A percentile compares a stretch with the other conserved stretches of the same genome.
phyloP scores from a whole-genome alignment of 2,797 vertebrate species.

The Agapornis canus region DNA sequence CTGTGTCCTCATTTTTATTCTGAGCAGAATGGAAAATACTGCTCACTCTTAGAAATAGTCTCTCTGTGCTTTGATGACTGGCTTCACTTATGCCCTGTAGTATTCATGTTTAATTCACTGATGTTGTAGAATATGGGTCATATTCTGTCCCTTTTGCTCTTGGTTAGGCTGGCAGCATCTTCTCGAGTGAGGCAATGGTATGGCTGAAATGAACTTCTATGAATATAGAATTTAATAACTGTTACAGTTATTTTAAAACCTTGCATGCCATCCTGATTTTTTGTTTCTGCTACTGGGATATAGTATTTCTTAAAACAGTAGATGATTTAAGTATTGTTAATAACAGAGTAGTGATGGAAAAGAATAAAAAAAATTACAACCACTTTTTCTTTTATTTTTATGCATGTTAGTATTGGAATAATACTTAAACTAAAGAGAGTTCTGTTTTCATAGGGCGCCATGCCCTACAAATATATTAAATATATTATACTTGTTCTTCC shows the following conservation, averaged over 20 bases:
- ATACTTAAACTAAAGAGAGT: neutral
- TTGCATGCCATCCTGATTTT: neutral
- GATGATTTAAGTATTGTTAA: neutral
- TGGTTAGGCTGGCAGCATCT: slow-evolving; percentile 23
- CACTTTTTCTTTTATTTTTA: neutral
- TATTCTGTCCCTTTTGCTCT: neutral
- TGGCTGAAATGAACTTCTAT: neutral
- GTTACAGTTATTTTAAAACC: neutral
- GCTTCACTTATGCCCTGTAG: slow-evolving; percentile 46
- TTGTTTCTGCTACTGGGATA: neutral
- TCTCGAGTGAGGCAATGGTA: neutral
- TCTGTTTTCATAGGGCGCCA: neutral
- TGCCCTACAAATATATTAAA: neutral
- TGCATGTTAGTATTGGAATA: neutral
- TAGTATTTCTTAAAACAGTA: neutral
- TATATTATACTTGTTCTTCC: neutral
- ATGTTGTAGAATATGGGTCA: slow-evolving; percentile 60
- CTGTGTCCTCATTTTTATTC: neutral
- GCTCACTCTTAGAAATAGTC: neutral
- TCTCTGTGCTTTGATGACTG: slow-evolving; percentile 13
- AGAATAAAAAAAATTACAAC: neutral
- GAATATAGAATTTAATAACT: neutral
- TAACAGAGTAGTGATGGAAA: neutral
- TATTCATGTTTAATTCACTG: slow-evolving; percentile 64
- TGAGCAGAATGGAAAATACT: neutral